These are phyloP conservation scores for Ophioninae sp. DNA, from an alignment of 2,888 invertebrate genomes.

Conservation along the genomic window DNA sequence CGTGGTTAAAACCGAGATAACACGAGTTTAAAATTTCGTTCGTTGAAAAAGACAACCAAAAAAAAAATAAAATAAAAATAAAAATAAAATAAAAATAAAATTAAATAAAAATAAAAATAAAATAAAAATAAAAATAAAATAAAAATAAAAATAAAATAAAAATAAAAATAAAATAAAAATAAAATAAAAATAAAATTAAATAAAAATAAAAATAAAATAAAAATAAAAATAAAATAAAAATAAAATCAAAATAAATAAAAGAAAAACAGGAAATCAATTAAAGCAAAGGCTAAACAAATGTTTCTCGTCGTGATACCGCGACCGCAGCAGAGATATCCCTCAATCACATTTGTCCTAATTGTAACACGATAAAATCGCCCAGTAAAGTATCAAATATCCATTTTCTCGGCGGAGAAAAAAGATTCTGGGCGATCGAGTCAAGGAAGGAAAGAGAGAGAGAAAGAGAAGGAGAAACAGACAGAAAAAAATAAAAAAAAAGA, in stretches of 20 bases:
- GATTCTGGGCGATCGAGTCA: neutral
- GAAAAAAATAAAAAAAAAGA: neutral
- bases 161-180: neutral
- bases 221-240: neutral
- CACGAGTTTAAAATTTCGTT: neutral
- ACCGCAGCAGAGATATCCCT: conserved; percentile 25
- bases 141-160: neutral
- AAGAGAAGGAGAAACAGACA: neutral
- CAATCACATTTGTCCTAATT: conserved; percentile 43
- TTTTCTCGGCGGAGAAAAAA: conserved; percentile 20
- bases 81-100: neutral
- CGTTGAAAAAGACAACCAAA: neutral
- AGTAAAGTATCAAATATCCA: conserved; percentile 37
- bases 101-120: neutral
- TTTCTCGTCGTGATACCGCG: neutral
- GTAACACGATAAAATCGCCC: conserved; percentile 44
- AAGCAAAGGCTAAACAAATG: neutral
- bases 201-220: neutral
- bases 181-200: neutral
- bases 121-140: neutral
- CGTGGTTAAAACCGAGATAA: neutral
- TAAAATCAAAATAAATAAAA: no score
- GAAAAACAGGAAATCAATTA: neutral
- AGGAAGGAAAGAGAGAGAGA: neutral
- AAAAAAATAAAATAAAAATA: conserved; percentile 6